Evolutionary conservation across 2,888 invertebrate species (phyloP), one percentile per base, ranked within the genome.

Genomic region (Spodoptera picta): DNA sequence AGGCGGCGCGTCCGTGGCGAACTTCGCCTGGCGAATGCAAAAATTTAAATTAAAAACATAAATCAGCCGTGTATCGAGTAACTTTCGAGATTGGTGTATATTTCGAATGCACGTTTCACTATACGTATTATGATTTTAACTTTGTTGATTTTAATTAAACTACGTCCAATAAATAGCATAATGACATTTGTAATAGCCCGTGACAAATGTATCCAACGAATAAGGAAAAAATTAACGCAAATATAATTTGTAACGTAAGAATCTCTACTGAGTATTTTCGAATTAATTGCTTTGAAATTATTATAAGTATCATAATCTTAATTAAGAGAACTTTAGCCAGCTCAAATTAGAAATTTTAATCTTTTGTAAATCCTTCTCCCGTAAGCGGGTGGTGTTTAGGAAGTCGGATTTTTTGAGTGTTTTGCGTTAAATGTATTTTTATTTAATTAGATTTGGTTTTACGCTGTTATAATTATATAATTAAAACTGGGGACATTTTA

Each of bases 31-130:
- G 91, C 90, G 94, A 94, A 94, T 95, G 95, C 94, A 94, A 94
- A 95, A 95, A 95, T 95, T 95, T 95, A 95, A 95, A 95, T 95
- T 95, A 95, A 95, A 95, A 95, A 90, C 95, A 95, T 95, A 95
- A 95, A 95, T 95, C 95, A 95, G 93, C 80, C 91, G 89, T 90
- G 90, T 94, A 93, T 94, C 93, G 94, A 93, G 92, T 90, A 92
- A 94, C 88, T 94, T 92, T 91, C 87, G 90, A 89, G 91, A 92
- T 91, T 90, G 90, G 92, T 90, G 89, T 91, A 87, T 90, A 90
- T 92, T 93, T 90, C 89, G 87, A 90, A 87, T 90, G 87, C 86
- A 85, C 84, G 86, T 86, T 86, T 83, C 83, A 84, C 81, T 85
- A 84, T 80, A 83, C 82, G 83, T 84, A 85, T 87, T 86, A 81